These are phyloP conservation scores for Hydraecia micacea DNA, from an alignment of 2,888 invertebrate species.

Conservation along the genomic window DNA sequence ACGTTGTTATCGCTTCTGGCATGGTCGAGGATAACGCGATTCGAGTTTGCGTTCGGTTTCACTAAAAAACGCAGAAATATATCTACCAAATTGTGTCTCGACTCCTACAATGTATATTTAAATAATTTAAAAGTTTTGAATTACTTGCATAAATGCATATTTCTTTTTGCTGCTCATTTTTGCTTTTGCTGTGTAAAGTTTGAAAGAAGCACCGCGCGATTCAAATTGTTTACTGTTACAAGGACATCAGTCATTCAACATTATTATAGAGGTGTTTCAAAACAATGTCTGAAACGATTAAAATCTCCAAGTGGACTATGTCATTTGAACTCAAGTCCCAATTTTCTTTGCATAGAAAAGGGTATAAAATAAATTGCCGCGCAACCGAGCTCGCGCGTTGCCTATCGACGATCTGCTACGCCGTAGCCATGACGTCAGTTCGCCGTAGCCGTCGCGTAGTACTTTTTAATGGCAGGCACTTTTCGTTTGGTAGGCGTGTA, in stretches of 20 bases:
- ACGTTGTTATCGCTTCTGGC: too few species aligned
- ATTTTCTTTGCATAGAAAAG: neutral
- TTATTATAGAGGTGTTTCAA: neutral
- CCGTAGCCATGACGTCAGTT: slow-evolving; percentile 8
- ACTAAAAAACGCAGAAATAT: too few species aligned
- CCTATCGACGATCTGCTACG: slow-evolving; percentile 10
- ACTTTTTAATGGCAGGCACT: neutral
- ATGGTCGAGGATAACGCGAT: neutral
- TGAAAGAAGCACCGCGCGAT: neutral
- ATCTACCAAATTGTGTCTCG: too few species aligned
- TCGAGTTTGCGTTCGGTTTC: too few species aligned
- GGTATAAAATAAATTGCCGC: neutral
- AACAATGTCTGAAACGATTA: neutral
- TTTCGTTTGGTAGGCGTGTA: neutral
- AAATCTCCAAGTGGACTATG: neutral
- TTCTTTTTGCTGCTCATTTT: neutral
- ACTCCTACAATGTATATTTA: too few species aligned
- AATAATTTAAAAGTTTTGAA: neutral
- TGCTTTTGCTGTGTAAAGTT: neutral
- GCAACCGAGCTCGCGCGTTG: neutral
- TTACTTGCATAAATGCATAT: neutral
- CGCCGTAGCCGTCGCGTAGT: slow-evolving; percentile 13
- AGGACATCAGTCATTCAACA: neutral
- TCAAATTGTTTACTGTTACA: neutral
- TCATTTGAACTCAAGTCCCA: neutral